A percentile compares a stretch with the other conserved stretches of the same genome.
phyloP scores from a whole-genome alignment of 2,797 vertebrate genomes.

The Enteromius treurensis region DNA sequence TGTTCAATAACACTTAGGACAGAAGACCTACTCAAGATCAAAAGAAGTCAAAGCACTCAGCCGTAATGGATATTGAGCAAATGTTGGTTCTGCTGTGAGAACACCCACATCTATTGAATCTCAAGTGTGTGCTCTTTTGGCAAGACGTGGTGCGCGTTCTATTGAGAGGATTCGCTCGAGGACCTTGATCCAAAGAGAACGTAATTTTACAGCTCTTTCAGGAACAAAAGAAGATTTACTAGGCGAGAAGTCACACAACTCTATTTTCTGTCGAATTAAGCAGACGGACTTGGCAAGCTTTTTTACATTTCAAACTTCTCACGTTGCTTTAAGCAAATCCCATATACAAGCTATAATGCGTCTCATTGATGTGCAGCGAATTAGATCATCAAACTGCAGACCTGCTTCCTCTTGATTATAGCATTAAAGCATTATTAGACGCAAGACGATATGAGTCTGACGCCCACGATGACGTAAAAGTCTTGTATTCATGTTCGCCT shows the following conservation, averaged over 20 bases:
- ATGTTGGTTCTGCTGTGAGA: conserved; percentile 53
- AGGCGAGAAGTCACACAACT: not conserved
- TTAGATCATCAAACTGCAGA: conserved; percentile 43
- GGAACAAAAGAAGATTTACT: not conserved
- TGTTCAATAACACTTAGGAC: conserved; percentile 56
- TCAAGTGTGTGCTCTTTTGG: conserved; percentile 47
- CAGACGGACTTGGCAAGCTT: not conserved
- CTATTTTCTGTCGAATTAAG: conserved; percentile 1
- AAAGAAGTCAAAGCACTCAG: conserved; percentile 57
- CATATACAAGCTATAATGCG: conserved; percentile 1
- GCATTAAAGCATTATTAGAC: conserved; percentile 15
- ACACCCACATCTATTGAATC: conserved; percentile 59
- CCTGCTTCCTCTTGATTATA: conserved; percentile 27
- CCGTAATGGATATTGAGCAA: conserved; percentile 61
- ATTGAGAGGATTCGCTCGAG: conserved; percentile 47
- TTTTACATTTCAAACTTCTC: conserved; percentile 20
- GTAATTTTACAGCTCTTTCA: conserved; percentile 33
- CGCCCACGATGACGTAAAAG: not conserved
- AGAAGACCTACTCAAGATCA: conserved; percentile 54
- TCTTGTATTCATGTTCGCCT: not conserved
- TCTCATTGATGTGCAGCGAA: conserved; percentile 17
- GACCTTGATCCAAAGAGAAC: conserved; percentile 51
- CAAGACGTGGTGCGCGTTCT: conserved; percentile 49
- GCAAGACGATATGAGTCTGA: conserved; percentile 27
- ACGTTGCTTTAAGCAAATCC: conserved; percentile 26